Base-by-base conservation (phyloP, 2,113 vertebrate species). In the Lathamus discolor region DNA sequence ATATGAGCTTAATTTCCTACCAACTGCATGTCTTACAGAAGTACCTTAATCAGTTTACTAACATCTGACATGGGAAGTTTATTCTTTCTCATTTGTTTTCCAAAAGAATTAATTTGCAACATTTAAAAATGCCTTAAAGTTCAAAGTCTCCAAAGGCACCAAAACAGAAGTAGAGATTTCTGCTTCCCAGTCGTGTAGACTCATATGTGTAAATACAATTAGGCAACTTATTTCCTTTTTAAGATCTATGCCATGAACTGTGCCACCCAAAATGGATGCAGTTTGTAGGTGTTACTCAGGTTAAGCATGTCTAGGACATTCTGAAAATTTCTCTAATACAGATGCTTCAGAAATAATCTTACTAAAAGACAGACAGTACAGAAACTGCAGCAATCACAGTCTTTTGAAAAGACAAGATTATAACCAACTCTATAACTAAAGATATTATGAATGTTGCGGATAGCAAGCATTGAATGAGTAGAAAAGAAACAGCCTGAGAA, bases 261-360 rank as follows among this genome's bases (percentile, higher is more conserved):
- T 6, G 1, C 17, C 15, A 23, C 41, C 20, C 80, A 39, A 39
- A 9, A 27, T 19, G 10, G 35, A 27, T 27, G 62, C 23, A 28
- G 14, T 5, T 55, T 48, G 27, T 17, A 68, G 25, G 22, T 1
- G 2, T 52, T 23, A 48, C 11, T 15, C 25, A 61, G 23, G 17
- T 51, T 28, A 7, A 22, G 8, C 0, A 1, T 37, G 7, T 61
- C 43, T 51, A 75, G 48, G 33, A 61, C 9, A n/a, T 5, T 3
- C 18, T 44, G 35, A 57, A 77, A 43, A 52, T 41, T 48, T 57
- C 27, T 62, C 49, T 62, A 48, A 33, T 14, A 43, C 41, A 59
- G 23, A 8, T 48, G 3, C 7, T 67, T 37, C 44, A 84, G 3
- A 17, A 63, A 82, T 33, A 31, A n/a, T 59, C 81, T 78, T 62